Base-by-base conservation (phyloP, 2,888 invertebrate species). In the Leptura quadrifasciata region DNA sequence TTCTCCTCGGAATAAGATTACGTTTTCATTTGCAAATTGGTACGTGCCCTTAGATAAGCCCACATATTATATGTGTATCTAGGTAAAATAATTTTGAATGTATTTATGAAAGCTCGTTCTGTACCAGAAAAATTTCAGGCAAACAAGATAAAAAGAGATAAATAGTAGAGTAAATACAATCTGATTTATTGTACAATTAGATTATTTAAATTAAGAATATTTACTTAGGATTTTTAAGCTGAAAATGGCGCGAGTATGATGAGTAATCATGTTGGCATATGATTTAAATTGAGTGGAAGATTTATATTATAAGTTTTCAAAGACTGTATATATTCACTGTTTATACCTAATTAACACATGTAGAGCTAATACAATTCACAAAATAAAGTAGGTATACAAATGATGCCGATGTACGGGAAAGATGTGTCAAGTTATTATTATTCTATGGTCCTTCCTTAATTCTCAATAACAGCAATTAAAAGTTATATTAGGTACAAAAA, bases 1-100 rank as follows among this genome's bases (percentile, higher is more conserved):
- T 21, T 69, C 57, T 58, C 69, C 57, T 58, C 69, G 35, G 3
- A 69, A 60, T n/a, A 20, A 65, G 65, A 65, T 21, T 52, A 65
- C 35, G 63, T 15, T 52, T 18, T 20, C 65, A 24, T 65, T 65
- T 65, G 65, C 65, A 52, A 65, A 65, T 21, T 65, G 65, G 65
- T 9, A 65, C 21, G 12, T 65, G 65, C 65, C 65, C 65, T 52
- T 65, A 65, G 52, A 20, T 65, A 10, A 20, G 24, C 65, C 65
- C 24, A 65, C 65, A 65, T 52, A n/a, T 31, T 63, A 15, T 63
- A 17, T 63, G 35, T 39, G 39, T 9, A 18, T 20, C 17, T 54
- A 18, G 18, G 17, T 54, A 31, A 61, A 35, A 27, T 31, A 61
- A 61, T 61, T 35, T 61, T 3, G n/a, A 61, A n/a, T 31, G 24